Conservation (phyloP, 2,113 vertebrate species). For the Plecotus auritus region DNA sequence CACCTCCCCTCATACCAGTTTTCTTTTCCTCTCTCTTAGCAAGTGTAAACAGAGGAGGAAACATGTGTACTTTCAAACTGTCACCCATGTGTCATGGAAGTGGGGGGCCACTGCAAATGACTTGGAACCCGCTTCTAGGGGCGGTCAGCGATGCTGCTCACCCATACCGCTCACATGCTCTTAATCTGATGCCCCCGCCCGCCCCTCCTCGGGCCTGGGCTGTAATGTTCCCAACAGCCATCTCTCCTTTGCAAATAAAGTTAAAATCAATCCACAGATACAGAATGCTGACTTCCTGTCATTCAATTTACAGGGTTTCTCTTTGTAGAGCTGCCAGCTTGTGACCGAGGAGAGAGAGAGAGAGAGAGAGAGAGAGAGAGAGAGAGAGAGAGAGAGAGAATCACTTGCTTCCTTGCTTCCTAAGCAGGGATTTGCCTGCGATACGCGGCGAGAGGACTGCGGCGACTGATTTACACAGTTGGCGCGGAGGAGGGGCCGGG, state of each 20-base stretch:
- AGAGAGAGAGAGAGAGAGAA: neutral
- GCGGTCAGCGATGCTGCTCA: neutral
- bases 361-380: neutral
- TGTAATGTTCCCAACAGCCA: slow-evolving; percentile 63
- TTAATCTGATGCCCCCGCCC: neutral
- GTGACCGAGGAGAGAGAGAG: slow-evolving; percentile 15
- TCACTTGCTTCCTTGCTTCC: slow-evolving; percentile 52
- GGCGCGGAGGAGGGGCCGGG: slow-evolving; percentile 69
- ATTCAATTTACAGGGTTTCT: neutral
- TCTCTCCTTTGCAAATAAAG: slow-evolving; percentile 55
- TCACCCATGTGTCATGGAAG: neutral
- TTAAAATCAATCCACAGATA: slow-evolving; percentile 55
- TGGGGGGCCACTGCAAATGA: neutral
- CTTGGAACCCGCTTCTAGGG: slow-evolving; percentile 11
- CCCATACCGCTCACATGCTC: slow-evolving; percentile 1
- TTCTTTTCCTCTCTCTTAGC: neutral
- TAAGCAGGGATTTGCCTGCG: slow-evolving; percentile 64
- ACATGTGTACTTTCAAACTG: slow-evolving; percentile 5
- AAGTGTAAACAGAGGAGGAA: slow-evolving; percentile 34
- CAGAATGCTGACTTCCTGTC: slow-evolving; percentile 49
- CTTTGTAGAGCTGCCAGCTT: slow-evolving; percentile 40
- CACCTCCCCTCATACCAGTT: neutral
- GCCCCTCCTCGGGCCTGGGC: neutral
- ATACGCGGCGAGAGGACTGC: slow-evolving; percentile 62
- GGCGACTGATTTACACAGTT: slow-evolving; percentile 62